Percentiles rank a stretch among this genome's conserved stretches.
phyloP scores from a whole-genome alignment of 2,113 vertebrate genomes.

The Grallaria varia region DNA sequence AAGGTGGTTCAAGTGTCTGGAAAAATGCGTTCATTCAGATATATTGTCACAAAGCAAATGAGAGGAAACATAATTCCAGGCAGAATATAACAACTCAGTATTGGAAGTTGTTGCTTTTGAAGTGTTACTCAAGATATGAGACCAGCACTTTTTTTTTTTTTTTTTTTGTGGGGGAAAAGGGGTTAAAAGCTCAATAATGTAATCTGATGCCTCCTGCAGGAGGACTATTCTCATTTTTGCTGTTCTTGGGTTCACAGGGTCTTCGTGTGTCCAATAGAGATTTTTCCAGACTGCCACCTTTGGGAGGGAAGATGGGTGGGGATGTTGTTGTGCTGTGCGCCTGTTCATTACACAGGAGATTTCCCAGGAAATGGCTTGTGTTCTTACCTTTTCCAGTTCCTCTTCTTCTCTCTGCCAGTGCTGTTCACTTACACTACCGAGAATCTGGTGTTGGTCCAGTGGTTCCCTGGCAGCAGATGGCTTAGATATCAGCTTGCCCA shows the following conservation, averaged over 20 bases:
- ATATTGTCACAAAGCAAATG: background rate
- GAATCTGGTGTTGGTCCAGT: background rate
- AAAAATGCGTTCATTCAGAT: background rate
- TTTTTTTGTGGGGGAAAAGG: background rate
- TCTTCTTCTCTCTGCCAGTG: background rate
- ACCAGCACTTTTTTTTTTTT: background rate
- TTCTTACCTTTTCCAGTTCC: background rate
- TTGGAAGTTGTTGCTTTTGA: background rate
- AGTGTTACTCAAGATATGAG: background rate
- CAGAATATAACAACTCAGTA: background rate
- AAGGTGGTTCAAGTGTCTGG: background rate
- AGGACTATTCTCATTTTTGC: background rate
- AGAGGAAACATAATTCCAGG: background rate
- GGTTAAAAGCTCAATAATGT: background rate
- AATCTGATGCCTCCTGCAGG: background rate
- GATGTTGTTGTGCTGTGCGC: background rate
- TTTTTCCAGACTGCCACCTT: background rate
- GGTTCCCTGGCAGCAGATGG: background rate
- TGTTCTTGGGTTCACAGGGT: background rate
- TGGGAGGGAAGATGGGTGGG: background rate
- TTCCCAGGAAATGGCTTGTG: background rate
- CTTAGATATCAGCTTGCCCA: background rate
- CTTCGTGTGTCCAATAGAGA: background rate
- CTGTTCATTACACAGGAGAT: background rate
- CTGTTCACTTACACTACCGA: background rate